Evolutionary conservation across 2,888 invertebrate species (phyloP), one percentile per base, ranked within the genome.

Genomic region (Drosophila gaucha): DNA sequence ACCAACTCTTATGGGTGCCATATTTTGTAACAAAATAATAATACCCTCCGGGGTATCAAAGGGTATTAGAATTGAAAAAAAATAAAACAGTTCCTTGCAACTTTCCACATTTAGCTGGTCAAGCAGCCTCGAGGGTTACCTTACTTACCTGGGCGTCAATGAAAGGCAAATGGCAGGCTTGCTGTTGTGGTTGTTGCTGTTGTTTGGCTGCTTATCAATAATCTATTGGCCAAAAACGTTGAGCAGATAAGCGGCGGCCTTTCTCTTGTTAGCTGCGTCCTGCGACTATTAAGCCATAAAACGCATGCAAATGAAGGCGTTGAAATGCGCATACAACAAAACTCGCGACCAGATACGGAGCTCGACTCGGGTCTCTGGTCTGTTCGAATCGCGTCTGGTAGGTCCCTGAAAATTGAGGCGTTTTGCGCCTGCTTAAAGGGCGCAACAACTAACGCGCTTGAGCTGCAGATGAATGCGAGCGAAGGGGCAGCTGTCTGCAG

Each of bases 251-350:
- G 69, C 59, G 20, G 56, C 44, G 30, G 36, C 55, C 64, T 30
- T 43, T 64, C 43, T 60, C 50, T 52, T 54, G 44, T 57, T 49
- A 41, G 43, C 46, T 6, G 18, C 36, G 20, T 49, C 46, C 46
- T 59, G 59, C 18, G 35, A 9, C 75, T 83, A 89, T 89, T 89
- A 89, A 89, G 89, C 88, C 89, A 89, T 89, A 89, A 82, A 88
- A 89, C 78, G 84, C 80, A 89, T 89, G 89, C 88, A 88, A 88
- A 88, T 89, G 89, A 89, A 86, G 84, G 87, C 89, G 87, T 88
- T 89, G 87, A 88, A 88, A 89, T 86, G 88, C 76, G 66, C 74
- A 75, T 59, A 66, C 49, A 80, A 56, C 80, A 64, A 36, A 38
- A 28, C 46, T 14, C 24, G 12, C 22, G 38, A 41, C 41, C 33